Conservation (phyloP, 1,140 invertebrate species). For the Tyrophagus putrescentiae region DNA sequence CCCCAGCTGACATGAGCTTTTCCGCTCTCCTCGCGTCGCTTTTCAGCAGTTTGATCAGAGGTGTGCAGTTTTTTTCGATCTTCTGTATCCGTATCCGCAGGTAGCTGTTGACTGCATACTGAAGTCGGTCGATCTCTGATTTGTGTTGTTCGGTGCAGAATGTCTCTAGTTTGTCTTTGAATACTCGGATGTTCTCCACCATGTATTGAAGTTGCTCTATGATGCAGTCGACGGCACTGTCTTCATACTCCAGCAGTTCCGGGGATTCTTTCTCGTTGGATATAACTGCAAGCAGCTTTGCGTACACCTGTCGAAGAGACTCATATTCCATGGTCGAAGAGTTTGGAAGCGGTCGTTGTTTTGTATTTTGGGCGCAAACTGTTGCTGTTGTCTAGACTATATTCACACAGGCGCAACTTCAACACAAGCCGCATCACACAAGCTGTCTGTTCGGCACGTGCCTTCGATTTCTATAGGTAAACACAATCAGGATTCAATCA, state of each 20-base stretch:
- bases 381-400: no score
- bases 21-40: constrained; percentile 10
- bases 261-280: constrained; percentile 17
- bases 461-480: no score
- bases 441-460: no score
- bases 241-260: constrained; percentile 22
- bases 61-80: constrained; percentile 19
- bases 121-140: constrained; percentile 22
- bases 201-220: constrained; percentile 24
- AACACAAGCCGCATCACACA: no score
- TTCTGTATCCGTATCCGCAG: constrained; percentile 19
- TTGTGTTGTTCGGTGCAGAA: constrained; percentile 24
- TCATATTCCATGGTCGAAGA: no score
- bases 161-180: constrained; percentile 8
- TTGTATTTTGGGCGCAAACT: no score
- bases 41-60: constrained; percentile 20
- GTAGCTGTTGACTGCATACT: constrained; percentile 23
- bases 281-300: constrained; percentile 19
- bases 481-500: no score
- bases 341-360: no score
- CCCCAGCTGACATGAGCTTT: constrained; percentile 18
- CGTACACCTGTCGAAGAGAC: constrained; percentile 17
- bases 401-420: no score
- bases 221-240: constrained; percentile 20
- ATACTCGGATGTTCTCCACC: constrained; percentile 8